phyloP scores from a whole-genome alignment of 1,140 invertebrate species.

The Metopolophium dirhodum region DNA sequence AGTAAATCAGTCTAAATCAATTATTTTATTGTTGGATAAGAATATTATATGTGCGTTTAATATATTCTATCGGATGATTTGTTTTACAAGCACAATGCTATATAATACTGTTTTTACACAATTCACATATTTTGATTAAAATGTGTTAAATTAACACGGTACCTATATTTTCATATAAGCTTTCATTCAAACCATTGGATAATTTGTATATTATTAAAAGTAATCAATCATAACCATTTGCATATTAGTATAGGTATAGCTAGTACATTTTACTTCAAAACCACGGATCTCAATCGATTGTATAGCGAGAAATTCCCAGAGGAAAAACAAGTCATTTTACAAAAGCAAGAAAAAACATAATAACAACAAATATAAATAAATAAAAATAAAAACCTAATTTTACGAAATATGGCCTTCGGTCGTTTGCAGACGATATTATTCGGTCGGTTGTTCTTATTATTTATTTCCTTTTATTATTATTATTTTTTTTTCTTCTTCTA shows the following conservation, averaged over 20 bases:
- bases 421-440: constrained; percentile 57
- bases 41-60: too few species aligned
- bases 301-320: constrained; percentile 35
- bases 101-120: background rate
- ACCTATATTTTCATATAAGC: background rate
- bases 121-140: background rate
- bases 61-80: background rate
- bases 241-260: background rate
- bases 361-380: constrained; percentile 45
- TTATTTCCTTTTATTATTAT: constrained; percentile 57
- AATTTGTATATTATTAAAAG: background rate
- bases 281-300: constrained; percentile 42
- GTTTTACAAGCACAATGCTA: background rate
- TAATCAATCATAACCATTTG: constrained; percentile 15
- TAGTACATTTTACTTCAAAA: constrained; percentile 11
- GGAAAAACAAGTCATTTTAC: constrained; percentile 56
- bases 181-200: background rate
- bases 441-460: constrained; percentile 57
- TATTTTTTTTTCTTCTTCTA: constrained; percentile 22
- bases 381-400: constrained; percentile 56
- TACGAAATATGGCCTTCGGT: constrained; percentile 57
- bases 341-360: constrained; percentile 31
- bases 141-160: background rate
- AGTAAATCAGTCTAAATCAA: too few species aligned
- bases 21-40: too few species aligned